Conservation (phyloP, 2,888 invertebrate species). For the Gerosis bhagava region DNA sequence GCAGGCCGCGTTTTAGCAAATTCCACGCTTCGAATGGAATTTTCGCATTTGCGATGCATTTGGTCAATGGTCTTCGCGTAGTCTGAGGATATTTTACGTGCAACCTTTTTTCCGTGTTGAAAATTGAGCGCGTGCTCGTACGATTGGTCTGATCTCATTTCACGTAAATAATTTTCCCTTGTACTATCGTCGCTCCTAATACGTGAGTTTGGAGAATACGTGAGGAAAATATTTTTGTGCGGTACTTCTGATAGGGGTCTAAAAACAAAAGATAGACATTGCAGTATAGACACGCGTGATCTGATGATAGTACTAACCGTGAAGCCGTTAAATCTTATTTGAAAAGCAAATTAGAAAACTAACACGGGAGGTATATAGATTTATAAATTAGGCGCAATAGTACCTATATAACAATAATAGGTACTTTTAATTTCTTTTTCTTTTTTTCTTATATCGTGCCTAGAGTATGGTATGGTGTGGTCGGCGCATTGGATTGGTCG, state of each 20-base stretch:
- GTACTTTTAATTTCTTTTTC: no score
- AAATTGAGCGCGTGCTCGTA: constrained; percentile 50
- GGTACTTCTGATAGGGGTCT: constrained; percentile 43
- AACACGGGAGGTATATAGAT: no score
- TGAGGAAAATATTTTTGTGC: constrained; percentile 46
- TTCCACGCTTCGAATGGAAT: constrained; percentile 56
- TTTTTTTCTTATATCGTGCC: no score
- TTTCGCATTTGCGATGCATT: constrained; percentile 43
- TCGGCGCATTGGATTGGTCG: no score
- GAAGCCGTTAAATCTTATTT: no score
- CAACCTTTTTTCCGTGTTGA: constrained; percentile 53
- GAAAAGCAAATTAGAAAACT: no score
- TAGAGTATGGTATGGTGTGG: no score
- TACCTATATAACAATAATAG: no score
- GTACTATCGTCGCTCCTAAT: constrained; percentile 39
- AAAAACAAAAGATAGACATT: no score
- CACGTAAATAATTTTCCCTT: constrained; percentile 41
- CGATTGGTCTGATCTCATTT: constrained; percentile 39
- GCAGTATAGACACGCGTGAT: no score
- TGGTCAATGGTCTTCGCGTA: constrained; percentile 60
- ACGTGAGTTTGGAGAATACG: constrained; percentile 38
- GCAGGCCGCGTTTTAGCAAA: constrained; percentile 56
- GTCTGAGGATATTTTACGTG: constrained; percentile 63
- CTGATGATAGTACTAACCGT: no score
- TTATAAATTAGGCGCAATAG: no score